These are phyloP conservation scores for Dioctria rufipes DNA, from an alignment of 2,888 invertebrate genomes.

Conservation along the genomic window DNA sequence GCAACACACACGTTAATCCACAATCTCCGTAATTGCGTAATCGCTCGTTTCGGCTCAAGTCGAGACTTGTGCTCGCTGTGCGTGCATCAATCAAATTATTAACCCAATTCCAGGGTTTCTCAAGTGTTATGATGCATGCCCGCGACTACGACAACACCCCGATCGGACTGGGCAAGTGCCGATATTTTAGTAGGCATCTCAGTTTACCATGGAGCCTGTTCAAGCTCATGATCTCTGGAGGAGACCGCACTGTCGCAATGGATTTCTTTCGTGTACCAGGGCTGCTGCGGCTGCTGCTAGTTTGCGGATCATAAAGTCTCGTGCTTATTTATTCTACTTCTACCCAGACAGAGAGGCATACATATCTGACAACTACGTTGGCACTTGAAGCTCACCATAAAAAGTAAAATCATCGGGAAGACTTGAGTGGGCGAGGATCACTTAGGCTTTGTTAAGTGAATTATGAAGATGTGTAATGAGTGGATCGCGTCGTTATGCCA, in stretches of 20 bases:
- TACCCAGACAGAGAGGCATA: constrained; percentile 3
- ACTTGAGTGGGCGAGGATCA: constrained; percentile 59
- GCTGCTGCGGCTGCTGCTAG: constrained; percentile 12
- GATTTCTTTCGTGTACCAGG: constrained; percentile 15
- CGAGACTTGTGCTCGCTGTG: constrained; percentile 49
- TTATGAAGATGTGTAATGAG: constrained; percentile 60
- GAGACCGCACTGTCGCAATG: not conserved
- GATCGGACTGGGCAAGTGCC: not conserved
- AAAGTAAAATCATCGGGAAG: constrained; percentile 44
- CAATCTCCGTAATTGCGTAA: constrained; percentile 57
- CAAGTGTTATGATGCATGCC: constrained; percentile 42
- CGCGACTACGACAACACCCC: constrained; percentile 22
- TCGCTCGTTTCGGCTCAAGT: constrained; percentile 54
- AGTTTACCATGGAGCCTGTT: not conserved
- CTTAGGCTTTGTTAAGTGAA: constrained; percentile 60
- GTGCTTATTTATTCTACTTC: constrained; percentile 25
- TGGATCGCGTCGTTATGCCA: constrained; percentile 56
- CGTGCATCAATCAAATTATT: constrained; percentile 60
- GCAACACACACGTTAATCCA: constrained; percentile 40
- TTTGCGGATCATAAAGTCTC: constrained; percentile 33
- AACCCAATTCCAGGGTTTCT: constrained; percentile 57
- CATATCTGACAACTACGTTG: not conserved
- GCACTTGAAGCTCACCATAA: constrained; percentile 12
- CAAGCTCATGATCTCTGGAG: constrained; percentile 9
- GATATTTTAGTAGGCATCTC: constrained; percentile 1